These are phyloP conservation scores for Emys orbicularis DNA, from an alignment of 2,797 vertebrate genomes.

Conservation along the genomic window DNA sequence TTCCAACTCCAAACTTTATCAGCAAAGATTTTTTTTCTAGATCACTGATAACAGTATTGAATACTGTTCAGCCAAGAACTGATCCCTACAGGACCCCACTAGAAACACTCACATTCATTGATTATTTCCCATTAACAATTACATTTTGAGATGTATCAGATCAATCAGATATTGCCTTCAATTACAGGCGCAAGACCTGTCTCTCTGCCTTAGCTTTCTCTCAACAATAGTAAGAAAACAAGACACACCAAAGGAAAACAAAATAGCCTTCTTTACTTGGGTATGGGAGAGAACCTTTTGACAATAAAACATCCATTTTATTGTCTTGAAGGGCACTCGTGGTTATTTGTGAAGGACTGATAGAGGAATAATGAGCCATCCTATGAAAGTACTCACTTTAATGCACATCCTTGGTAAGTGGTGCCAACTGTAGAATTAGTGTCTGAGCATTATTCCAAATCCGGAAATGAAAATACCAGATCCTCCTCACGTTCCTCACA, in stretches of 20 bases:
- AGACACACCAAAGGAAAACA: neutral
- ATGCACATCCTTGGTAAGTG: neutral
- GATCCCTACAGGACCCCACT: neutral
- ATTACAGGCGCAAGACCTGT: neutral
- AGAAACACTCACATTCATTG: neutral
- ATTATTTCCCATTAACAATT: neutral
- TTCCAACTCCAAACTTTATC: neutral
- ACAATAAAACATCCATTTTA: neutral
- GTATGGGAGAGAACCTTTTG: neutral
- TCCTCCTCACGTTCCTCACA: neutral
- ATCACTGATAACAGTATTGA: neutral
- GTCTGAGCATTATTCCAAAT: neutral
- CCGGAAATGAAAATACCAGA: neutral
- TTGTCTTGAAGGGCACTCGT: neutral
- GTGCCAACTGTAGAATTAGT: neutral
- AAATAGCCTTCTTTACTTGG: neutral
- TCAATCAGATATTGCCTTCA: neutral
- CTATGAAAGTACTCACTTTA: neutral
- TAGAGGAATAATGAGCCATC: neutral
- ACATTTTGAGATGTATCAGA: neutral
- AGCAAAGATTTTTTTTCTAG: neutral
- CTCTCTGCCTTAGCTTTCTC: neutral
- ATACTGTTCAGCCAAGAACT: neutral
- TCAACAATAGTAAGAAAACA: neutral
- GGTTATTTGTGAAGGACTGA: neutral